These are phyloP conservation scores for Alfaro cultratus DNA, from an alignment of 2,797 vertebrate species.

Conservation along the genomic window DNA sequence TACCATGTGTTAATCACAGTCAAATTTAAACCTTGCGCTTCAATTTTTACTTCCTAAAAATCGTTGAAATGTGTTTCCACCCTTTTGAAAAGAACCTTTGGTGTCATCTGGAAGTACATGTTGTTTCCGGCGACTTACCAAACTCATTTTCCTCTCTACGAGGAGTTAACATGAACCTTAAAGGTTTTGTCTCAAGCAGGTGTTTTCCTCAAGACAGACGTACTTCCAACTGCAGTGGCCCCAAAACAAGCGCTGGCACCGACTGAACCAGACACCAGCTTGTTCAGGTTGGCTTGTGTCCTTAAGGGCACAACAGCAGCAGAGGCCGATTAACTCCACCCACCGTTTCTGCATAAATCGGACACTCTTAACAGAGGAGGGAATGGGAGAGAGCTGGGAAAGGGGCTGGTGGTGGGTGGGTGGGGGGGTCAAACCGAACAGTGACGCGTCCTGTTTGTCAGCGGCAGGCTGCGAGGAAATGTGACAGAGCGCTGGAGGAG, in stretches of 20 bases:
- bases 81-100: background rate
- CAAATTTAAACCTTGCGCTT: background rate
- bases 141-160: background rate
- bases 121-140: background rate
- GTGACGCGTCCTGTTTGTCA: constrained; percentile 74
- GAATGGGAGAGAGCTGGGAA: constrained; percentile 43
- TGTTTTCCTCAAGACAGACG: constrained; percentile 14
- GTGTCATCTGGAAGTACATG: background rate
- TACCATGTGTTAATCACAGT: background rate
- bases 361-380: constrained; percentile 55
- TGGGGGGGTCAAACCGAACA: constrained; percentile 51
- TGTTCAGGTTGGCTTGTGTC: constrained; percentile 67
- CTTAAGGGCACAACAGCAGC: constrained; percentile 67
- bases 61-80: background rate
- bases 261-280: constrained; percentile 57
- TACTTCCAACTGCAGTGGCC: constrained; percentile 47
- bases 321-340: constrained; percentile 55
- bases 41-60: background rate
- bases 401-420: background rate
- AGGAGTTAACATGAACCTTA: background rate
- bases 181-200: constrained; percentile 7
- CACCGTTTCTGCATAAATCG: constrained; percentile 66
- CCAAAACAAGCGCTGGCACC: constrained; percentile 54
- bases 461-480: constrained; percentile 66
- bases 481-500: constrained; percentile 79